Base-by-base conservation (phyloP, 2,888 invertebrate species). In the Psylliodes chrysocephalus region DNA sequence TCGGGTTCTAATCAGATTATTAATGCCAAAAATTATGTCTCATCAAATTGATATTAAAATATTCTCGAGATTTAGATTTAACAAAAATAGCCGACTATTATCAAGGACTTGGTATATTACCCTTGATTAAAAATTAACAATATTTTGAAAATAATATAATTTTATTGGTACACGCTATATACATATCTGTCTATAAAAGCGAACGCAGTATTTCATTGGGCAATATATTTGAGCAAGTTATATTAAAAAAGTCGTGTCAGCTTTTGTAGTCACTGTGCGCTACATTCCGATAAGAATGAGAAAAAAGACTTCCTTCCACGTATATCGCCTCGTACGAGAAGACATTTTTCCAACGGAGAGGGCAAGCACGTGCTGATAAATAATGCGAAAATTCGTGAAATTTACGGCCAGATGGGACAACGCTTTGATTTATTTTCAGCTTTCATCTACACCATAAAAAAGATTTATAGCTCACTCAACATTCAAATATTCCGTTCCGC, bases 351-450 rank as follows among this genome's bases (percentile, higher is more conserved):
- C 12, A 51, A 51, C 51, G 38, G n/a, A n/a, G n/a, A 19, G 53
- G 19, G 19, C 40, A 25, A 19, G n/a, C 38, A 54, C 54, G 54
- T 54, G 52, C 25, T 54, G 40, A 54, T 54, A 54, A 54, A 54
- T 54, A 54, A 40, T 54, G 54, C 54, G 54, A 54, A 54, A 54
- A 53, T 53, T 53, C 22, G 12, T 35, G 38, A 53, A 53, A 54
- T 54, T 54, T 54, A 54, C 54, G 22, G 15, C 54, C 54, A 38
- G 40, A 35, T 25, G 54, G 54, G 25, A 54, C 38, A 40, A 42
- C 17, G 42, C 19, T 15, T 15, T 54, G 54, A 54, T 54, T 54
- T 54, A 54, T 54, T 40, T 18, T 22, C 6, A 33, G 51, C 52
- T 52, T 52, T 35, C 53, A 38, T 38, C 38, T 35, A 38, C 47